Base-by-base conservation (phyloP, 2,113 vertebrate genomes). In the Corvus moneduloides region DNA sequence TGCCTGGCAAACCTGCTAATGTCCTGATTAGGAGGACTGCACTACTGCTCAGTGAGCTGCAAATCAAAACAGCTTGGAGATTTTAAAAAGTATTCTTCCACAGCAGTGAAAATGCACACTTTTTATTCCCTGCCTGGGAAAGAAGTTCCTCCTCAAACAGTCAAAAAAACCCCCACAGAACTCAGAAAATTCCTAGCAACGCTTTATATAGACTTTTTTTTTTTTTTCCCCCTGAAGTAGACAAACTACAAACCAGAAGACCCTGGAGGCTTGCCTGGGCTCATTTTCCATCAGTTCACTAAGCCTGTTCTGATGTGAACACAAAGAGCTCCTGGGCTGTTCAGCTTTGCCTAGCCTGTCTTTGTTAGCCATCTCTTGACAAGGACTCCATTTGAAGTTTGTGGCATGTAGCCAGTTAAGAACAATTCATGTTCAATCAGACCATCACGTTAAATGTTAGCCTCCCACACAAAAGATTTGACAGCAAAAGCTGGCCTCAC, bases 341-440 rank as follows among this genome's bases (percentile, higher is more conserved):
- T 94, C 85, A 77, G 51, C 30, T 71, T 58, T 54, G 49, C 46
- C 66, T 68, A 67, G 52, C 37, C 52, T 71, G 84, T 61, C 55
- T 27, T 82, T 68, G 33, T 49, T 43, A 90, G 75, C 33, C 61
- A 72, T 26, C 75, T 71, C 76, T 69, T 88, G 67, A 87, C 92
- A 90, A 89, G 51, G 16, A 10, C 66, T 44, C 72, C 68, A 13
- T 66, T 66, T 89, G 55, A 79, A 56, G 32, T 54, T 84, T 26
- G 48, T 49, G 72, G 72, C 54, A 80, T 59, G 83, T 83, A 80
- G 54, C 54, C 10, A 7, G 14, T 30, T 69, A 85, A 69, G 46
- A 91, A 83, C 58, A 83, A 79, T 66, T 82, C 87, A 56, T 15
- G 6, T 54, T 66, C 67, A 90, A 95, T 92, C 84, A 94, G 82